A percentile compares a stretch with the other conserved stretches of the same genome.
Evolutionary conservation across 2,888 invertebrate species (phyloP).

Genomic region (Drosophila colorata): DNA sequence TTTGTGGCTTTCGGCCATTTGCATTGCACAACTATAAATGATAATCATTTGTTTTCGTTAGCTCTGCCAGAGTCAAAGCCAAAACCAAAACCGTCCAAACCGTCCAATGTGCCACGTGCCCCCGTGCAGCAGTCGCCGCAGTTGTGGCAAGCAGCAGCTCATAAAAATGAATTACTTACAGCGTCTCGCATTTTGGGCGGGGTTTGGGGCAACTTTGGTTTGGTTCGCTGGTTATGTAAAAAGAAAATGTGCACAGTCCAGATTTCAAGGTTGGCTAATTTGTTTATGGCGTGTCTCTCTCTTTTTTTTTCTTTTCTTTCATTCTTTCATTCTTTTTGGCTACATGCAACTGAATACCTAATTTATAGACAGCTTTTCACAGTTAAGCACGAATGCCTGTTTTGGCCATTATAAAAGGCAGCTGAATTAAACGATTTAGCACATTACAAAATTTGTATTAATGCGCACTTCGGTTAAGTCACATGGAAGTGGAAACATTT

Average conservation of each 20-base stretch:
- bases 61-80: constrained; percentile 38
- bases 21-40: constrained; percentile 61
- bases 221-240: constrained; percentile 20
- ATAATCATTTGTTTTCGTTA: constrained; percentile 75
- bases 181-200: not conserved
- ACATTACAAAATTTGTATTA: constrained; percentile 16
- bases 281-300: constrained; percentile 55
- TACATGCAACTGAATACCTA: constrained; percentile 52
- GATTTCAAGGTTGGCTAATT: constrained; percentile 57
- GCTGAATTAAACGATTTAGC: constrained; percentile 30
- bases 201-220: not conserved
- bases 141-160: constrained; percentile 54
- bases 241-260: constrained; percentile 14
- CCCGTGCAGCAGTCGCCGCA: constrained; percentile 10
- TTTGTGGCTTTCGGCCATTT: constrained; percentile 41
- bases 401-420: constrained; percentile 17
- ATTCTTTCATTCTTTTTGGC: not conserved
- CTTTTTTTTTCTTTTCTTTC: not conserved
- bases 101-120: constrained; percentile 23
- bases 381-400: constrained; percentile 17
- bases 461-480: not conserved
- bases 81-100: constrained; percentile 23
- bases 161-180: constrained; percentile 72
- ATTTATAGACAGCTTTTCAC: constrained; percentile 46
- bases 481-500: not conserved